Evolutionary conservation across 2,113 vertebrate genomes (phyloP).

Genomic region (Lathamus discolor): DNA sequence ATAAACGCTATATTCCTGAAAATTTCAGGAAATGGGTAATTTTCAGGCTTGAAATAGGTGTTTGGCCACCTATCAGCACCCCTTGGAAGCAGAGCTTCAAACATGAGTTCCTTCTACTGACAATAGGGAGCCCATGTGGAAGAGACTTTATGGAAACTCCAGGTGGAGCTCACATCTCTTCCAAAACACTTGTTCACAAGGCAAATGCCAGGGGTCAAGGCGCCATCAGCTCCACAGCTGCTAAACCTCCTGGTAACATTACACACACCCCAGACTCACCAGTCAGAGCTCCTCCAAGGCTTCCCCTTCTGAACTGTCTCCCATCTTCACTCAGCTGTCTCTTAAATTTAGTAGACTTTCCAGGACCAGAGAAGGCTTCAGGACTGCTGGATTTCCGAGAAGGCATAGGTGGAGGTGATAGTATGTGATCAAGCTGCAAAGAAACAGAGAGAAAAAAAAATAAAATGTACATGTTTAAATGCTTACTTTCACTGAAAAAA

Average conservation of each 20-base stretch:
- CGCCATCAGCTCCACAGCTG: background rate
- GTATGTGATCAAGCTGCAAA: slow-evolving; percentile 88
- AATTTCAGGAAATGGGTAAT: background rate
- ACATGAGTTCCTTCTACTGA: background rate
- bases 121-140: rapidly evolving
- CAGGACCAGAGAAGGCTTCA: slow-evolving; percentile 77
- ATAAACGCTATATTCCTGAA: background rate
- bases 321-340: slow-evolving; percentile 89
- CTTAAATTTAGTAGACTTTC: slow-evolving; percentile 82
- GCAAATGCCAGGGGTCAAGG: background rate
- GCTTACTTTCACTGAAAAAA: background rate
- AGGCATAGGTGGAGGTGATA: slow-evolving; percentile 81
- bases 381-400: slow-evolving; percentile 90
- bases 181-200: too few relatives aligned
- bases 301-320: slow-evolving; percentile 85
- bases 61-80: background rate
- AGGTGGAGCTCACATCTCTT: background rate
- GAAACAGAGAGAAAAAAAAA: background rate
- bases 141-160: background rate
- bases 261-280: slow-evolving; percentile 67
- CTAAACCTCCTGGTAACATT: background rate
- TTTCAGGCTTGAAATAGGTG: background rate
- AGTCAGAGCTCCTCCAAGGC: slow-evolving; percentile 90
- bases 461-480: background rate
- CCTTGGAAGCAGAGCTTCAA: background rate